Evolutionary conservation across 2,888 invertebrate species (phyloP).

Genomic region (Nephrotoma flavescens): DNA sequence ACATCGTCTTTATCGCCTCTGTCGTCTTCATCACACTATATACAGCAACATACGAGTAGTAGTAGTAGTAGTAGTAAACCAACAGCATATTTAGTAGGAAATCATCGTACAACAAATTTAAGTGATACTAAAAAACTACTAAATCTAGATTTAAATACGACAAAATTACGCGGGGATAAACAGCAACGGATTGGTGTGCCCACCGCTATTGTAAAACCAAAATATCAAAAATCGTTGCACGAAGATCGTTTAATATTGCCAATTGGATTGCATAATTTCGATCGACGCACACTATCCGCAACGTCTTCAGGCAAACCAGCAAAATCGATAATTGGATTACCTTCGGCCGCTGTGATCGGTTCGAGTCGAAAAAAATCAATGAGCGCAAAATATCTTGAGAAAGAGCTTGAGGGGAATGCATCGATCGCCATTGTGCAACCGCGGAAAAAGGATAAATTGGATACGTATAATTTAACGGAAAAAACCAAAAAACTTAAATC

Average conservation of each 20-base stretch:
- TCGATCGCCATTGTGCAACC: slow-evolving; percentile 16
- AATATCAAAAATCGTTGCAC: slow-evolving; percentile 25
- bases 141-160: neutral
- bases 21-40: neutral
- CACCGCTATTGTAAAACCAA: slow-evolving; percentile 20
- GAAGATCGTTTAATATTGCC: slow-evolving; percentile 28
- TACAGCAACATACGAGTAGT: neutral
- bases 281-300: slow-evolving; percentile 6
- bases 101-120: neutral
- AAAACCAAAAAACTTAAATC: neutral
- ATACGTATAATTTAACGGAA: slow-evolving; percentile 1
- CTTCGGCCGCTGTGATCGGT: neutral
- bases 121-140: neutral
- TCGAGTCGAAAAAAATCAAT: slow-evolving; percentile 4
- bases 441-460: slow-evolving; percentile 15
- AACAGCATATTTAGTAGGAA: neutral
- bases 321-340: slow-evolving; percentile 8
- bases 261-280: slow-evolving; percentile 16
- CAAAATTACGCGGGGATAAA: neutral
- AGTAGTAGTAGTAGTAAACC: neutral
- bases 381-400: slow-evolving; percentile 9
- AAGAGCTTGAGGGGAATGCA: slow-evolving; percentile 10
- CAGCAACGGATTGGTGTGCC: slow-evolving; percentile 11
- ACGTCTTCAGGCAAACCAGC: slow-evolving; percentile 6
- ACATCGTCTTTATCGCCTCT: neutral